Base-by-base conservation (phyloP, 2,888 invertebrate species). In the Coelopa pilipes region DNA sequence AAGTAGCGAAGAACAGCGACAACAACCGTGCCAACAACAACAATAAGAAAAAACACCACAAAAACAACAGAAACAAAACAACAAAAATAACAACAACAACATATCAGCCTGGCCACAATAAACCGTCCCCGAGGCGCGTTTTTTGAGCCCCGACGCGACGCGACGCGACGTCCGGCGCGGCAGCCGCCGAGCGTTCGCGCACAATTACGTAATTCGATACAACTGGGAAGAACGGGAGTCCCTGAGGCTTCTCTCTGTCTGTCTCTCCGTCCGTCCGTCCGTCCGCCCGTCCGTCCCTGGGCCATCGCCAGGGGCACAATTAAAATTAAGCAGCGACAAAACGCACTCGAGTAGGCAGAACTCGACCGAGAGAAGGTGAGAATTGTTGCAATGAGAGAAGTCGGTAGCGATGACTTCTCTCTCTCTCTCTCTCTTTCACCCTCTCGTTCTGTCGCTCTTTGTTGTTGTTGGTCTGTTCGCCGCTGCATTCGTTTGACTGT, bases 161-260 rank as follows among this genome's bases (percentile, higher is more conserved):
- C 7, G 4, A 67, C 45, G 11, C n/a, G 53, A 4, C 34, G 34
- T 4, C 34, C 34, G 2, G 34, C 2, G 34, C 34, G 4, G 34
- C 34, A 34, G 34, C 34, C 34, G 34, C 34, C 34, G 34, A 34
- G 34, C 34, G 10, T 77, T 76, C 75, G 72, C 70, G 77, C 78
- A 76, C 78, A 79, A 79, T 78, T 78, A 76, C 75, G 81, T 78
- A 80, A 81, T 78, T 78, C 77, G 79, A 81, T 81, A 81, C 79
- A 80, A 81, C 80, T 81, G 81, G 80, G 81, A 81, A 81, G 80
- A 78, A 76, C 68, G 76, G 73, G 75, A 77, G 74, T 70, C 78
- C 76, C 77, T 71, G 53, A 74, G 77, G 78, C 77, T 70, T 75
- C 75, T 72, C 62, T 34, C 63, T 50, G 49, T 53, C 59, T 57